Base-by-base conservation (phyloP, 1,140 invertebrate species). In the Kradibia gibbosae region DNA sequence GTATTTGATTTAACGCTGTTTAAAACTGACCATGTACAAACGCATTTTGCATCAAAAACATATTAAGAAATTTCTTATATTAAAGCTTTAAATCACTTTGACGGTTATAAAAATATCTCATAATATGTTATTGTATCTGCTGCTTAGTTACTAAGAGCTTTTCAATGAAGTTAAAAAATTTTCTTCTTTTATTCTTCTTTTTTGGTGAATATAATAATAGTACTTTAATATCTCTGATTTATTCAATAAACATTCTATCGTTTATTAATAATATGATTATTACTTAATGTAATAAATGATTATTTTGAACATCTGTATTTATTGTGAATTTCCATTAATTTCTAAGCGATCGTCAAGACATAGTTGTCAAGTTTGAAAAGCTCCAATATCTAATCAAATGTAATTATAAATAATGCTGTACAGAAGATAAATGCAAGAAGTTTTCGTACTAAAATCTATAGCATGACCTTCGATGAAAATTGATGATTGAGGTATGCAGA, bases 381-480 rank as follows among this genome's bases (percentile, higher is more conserved):
- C n/a, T n/a, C n/a, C n/a, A n/a, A n/a, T n/a, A n/a, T n/a, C n/a
- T n/a, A n/a, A n/a, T n/a, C n/a, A n/a, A n/a, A n/a, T n/a, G 45
- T 28, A 71, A 7, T 13, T 13, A 50, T 53, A 67, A 77, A 77
- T 77, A 77, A 77, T 48, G 28, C 45, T 39, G 60, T 34, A 28
- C 36, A 1, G 25, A 28, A 31, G 42, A 67, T 77, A 65, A 65
- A 65, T 77, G 65, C 57, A 25, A 8, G 25, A 36, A 31, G 65
- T 79, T 74, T 71, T 62, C 71, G 13, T 73, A 84, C 76, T 70
- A 75, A 84, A 83, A 78, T 62, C 39, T 39, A 79, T 65, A 20
- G 39, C 25, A 25, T 39, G 62, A 82, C 78, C 79, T 80, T 60
- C 74, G 78, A 73, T 31, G 76, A 48, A 48, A 73, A 73, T 72